Base-by-base conservation (phyloP, 23 tunicate genomes). In the Styela clava region DNA sequence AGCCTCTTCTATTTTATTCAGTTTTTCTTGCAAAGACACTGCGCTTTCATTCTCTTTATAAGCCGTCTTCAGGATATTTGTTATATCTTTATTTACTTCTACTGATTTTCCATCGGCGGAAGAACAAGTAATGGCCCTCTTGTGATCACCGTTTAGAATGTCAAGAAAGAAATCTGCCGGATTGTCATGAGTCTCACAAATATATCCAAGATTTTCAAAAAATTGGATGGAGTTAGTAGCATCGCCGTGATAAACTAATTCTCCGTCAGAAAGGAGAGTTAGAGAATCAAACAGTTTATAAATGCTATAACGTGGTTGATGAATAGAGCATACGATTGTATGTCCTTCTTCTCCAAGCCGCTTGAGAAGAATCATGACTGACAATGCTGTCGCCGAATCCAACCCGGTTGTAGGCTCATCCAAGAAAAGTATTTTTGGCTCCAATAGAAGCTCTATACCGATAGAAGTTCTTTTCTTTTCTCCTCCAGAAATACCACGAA, bases 121-220 rank as follows among this genome's bases (percentile, higher is more conserved):
- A 12, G 16, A 31, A 21, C 16, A 24, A 16, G 73, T 21, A 68
- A 16, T 18, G 27, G 16, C 27, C 27, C 27, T 31, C 0, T 27
- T 27, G 79, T 74, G 85, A 69, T 87, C 97, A 21, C 97, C 97
- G 73, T 92, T 86, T 52, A 92, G 78, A 30, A 92, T 88, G 65
- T 92, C 97, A 32, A 92, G 86, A 35, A 86, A 87, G 64, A 92
- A 92, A 80, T 92, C 97, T n/a, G 97, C 92, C 28, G 97, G 97
- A 69, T 92, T 92, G 81, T 92, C 85, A 86, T 92, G 92, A 68
- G 85, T 86, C 52, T 92, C 80, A 68, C 97, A 92, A 27, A 67
- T 61, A 81, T 92, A 92, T 0, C 97, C 97, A 1, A 92, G 74
- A 18, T 36, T 71, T 79, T 92, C 97, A 68, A 92, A 92, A 52